Conservation (phyloP, 2,113 vertebrate genomes). For the Damaliscus lunatus region DNA sequence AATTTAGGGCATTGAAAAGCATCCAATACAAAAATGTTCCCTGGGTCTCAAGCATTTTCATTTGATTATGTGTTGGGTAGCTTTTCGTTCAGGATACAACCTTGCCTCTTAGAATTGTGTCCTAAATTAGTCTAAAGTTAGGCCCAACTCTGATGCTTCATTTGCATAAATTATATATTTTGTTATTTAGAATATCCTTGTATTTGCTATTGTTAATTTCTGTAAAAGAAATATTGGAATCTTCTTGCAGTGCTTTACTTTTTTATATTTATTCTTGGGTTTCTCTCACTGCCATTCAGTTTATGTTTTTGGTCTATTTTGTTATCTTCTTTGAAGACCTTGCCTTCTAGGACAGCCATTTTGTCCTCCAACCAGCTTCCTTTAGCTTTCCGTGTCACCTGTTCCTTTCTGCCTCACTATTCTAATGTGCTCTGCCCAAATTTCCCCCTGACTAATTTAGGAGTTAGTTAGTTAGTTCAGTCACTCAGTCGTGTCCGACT, state of each 20-base stretch:
- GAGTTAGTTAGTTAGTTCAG: neutral
- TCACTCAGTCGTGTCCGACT: no score
- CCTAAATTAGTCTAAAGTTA: constrained; percentile 44
- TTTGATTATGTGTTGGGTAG: constrained; percentile 59
- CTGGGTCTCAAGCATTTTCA: constrained; percentile 60
- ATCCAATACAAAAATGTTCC: constrained; percentile 35
- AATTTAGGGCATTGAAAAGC: constrained; percentile 65
- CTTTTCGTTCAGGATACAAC: constrained; percentile 28
- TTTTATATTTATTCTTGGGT: neutral
- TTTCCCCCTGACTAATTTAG: neutral
- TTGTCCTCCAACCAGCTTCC: neutral
- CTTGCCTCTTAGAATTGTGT: constrained; percentile 36
- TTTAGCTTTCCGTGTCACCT: neutral
- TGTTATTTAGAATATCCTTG: neutral
- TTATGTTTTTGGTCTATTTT: neutral
- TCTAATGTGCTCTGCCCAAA: neutral
- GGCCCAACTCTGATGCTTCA: neutral
- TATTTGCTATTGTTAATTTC: constrained; percentile 13
- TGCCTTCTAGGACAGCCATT: neutral
- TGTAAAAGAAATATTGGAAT: neutral
- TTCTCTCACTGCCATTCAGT: neutral
- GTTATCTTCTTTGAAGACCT: neutral
- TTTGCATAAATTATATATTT: neutral
- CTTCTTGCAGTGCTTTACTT: neutral
- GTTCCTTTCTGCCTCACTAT: neutral